phyloP scores from a whole-genome alignment of 2,888 invertebrate genomes.

The Nomada lathburiana region DNA sequence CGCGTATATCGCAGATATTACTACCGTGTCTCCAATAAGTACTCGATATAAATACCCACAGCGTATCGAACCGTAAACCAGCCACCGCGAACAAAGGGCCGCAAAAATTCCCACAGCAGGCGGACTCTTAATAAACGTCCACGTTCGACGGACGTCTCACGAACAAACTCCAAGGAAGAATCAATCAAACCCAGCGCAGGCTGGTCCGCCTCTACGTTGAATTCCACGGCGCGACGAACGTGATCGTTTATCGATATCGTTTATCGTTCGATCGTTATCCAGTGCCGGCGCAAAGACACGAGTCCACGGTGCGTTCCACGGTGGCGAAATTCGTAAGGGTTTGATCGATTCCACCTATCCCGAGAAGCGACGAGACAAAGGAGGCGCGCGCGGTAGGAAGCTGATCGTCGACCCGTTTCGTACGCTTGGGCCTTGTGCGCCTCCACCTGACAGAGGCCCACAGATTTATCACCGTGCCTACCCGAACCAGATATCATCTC shows the following conservation, averaged over 20 bases:
- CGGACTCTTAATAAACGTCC: conserved; percentile 8
- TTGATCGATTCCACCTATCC: conserved; percentile 76
- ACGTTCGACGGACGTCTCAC: neutral
- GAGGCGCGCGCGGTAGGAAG: conserved; percentile 69
- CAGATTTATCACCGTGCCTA: conserved; percentile 82
- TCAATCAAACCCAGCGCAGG: conserved; percentile 24
- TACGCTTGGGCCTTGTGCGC: conserved; percentile 47
- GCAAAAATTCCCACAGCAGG: neutral
- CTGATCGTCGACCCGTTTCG: conserved; percentile 58
- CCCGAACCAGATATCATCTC: conserved; percentile 83
- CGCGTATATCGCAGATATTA: no score
- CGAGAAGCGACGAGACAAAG: conserved; percentile 74
- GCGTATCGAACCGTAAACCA: neutral
- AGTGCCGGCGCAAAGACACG: conserved; percentile 43
- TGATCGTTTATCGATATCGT: conserved; percentile 54
- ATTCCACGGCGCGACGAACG: conserved; percentile 38
- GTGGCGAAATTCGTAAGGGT: conserved; percentile 72
- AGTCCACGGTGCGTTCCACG: conserved; percentile 59
- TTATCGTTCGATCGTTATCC: conserved; percentile 50
- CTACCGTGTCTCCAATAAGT: neutral
- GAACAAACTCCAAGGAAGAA: neutral
- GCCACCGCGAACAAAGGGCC: no score
- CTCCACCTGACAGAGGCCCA: conserved; percentile 78
- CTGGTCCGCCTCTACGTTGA: conserved; percentile 24
- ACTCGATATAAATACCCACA: neutral